Conservation (phyloP, 35 echinoderm and acorn worm species). For the Hemicentrotus pulcherrimus region DNA sequence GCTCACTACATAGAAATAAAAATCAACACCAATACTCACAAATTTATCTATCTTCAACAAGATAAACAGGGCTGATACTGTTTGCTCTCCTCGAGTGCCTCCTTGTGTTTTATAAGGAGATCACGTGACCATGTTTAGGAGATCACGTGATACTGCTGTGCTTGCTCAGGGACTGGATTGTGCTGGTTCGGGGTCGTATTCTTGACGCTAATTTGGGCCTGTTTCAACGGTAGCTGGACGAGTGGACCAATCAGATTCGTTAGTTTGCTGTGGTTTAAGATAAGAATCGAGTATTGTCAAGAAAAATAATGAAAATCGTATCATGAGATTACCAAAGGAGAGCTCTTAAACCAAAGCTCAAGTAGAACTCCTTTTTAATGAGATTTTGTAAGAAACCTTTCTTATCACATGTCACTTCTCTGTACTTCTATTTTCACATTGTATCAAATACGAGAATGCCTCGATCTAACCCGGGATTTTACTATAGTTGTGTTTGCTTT, state of each 20-base stretch:
- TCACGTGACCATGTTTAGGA: not conserved
- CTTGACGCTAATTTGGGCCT: not conserved
- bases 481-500: too few relatives aligned
- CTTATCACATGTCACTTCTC: not conserved
- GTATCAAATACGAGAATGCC: too few relatives aligned
- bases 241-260: not conserved
- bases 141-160: not conserved
- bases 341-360: not conserved
- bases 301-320: not conserved
- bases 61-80: not conserved
- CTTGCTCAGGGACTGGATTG: not conserved
- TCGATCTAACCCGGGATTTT: too few relatives aligned
- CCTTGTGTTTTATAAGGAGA: not conserved
- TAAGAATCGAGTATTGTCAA: not conserved
- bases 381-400: not conserved
- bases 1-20: not conserved
- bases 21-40: not conserved
- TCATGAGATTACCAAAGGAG: not conserved
- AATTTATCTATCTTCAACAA: not conserved
- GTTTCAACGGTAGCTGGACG: not conserved
- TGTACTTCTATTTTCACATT: too few relatives aligned
- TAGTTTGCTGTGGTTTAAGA: not conserved
- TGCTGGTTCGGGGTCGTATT: not conserved
- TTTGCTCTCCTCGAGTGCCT: not conserved
- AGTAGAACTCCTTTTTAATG: not conserved